Evolutionary conservation across 2,888 invertebrate species (phyloP).

Genomic region (Polia nebulosa): DNA sequence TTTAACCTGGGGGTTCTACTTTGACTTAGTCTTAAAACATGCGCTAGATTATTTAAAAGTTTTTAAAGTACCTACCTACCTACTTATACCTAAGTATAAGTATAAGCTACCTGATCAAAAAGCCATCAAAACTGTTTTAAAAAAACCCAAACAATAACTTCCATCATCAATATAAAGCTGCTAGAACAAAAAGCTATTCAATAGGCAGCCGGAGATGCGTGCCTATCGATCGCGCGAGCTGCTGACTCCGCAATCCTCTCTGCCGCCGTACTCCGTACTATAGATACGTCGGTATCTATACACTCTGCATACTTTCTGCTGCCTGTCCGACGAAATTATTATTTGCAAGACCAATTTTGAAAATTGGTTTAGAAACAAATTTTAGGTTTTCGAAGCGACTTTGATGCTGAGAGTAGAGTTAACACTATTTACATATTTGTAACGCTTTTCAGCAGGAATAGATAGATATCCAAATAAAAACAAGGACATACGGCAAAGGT

Average conservation of each 20-base stretch:
- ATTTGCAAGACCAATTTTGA: not conserved
- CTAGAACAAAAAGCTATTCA: slow-evolving; percentile 74
- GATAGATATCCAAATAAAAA: not conserved
- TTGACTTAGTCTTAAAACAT: too few species aligned
- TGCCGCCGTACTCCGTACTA: slow-evolving; percentile 32
- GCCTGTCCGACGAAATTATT: slow-evolving; percentile 11
- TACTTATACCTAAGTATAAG: not conserved
- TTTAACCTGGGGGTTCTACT: too few species aligned
- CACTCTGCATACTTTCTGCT: slow-evolving; percentile 31
- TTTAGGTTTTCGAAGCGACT: not conserved
- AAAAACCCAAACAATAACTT: slow-evolving; percentile 2
- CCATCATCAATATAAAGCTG: slow-evolving; percentile 33
- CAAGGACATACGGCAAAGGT: too few species aligned
- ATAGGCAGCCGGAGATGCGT: slow-evolving; percentile 75
- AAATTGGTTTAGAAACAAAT: not conserved
- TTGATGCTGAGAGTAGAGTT: not conserved
- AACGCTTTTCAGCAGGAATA: not conserved
- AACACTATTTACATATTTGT: not conserved
- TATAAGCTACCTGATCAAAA: not conserved
- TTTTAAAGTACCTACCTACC: too few species aligned
- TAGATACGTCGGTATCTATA: slow-evolving; percentile 33
- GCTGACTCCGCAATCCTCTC: slow-evolving; percentile 82
- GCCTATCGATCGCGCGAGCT: slow-evolving; percentile 84
- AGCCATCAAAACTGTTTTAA: too few species aligned
- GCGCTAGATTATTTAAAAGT: too few species aligned